Evolutionary conservation across 1,140 invertebrate genomes (phyloP).

Genomic region (Pygmarrhopalites habei): DNA sequence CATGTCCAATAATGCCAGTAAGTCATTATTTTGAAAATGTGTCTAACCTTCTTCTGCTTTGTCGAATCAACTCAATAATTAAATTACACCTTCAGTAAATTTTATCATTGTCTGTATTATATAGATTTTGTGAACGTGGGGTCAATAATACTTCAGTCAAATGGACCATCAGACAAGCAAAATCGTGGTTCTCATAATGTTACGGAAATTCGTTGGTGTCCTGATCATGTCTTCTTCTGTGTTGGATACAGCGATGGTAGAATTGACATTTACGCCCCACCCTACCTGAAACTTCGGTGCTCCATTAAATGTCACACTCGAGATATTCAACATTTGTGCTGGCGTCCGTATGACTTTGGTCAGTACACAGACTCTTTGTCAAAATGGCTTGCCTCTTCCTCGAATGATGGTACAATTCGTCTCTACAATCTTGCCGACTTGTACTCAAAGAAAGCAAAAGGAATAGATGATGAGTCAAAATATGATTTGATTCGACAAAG

Average conservation of each 20-base stretch:
- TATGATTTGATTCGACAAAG: constrained; percentile 18
- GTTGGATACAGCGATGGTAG: constrained; percentile 15
- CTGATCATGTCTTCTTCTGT: constrained; percentile 17
- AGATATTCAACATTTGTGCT: constrained; percentile 31
- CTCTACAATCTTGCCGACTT: constrained; percentile 25
- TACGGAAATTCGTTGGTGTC: constrained; percentile 31
- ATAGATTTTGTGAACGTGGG: no score
- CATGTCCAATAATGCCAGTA: background rate
- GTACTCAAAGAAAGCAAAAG: constrained; percentile 7
- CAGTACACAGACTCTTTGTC: background rate
- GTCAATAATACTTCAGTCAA: no score
- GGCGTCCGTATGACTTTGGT: constrained; percentile 30
- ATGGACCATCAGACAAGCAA: background rate
- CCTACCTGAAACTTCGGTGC: constrained; percentile 19
- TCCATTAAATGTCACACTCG: constrained; percentile 31
- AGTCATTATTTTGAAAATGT: no score
- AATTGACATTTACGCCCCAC: constrained; percentile 30
- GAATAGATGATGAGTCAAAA: background rate
- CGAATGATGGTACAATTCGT: constrained; percentile 33
- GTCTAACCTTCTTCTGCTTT: no score
- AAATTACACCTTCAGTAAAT: no score
- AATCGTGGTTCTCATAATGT: background rate
- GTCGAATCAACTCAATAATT: no score
- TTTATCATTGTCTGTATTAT: background rate
- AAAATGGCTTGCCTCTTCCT: constrained; percentile 28